Base-by-base conservation (phyloP, 2,888 invertebrate genomes). In the Drosophila anceps region DNA sequence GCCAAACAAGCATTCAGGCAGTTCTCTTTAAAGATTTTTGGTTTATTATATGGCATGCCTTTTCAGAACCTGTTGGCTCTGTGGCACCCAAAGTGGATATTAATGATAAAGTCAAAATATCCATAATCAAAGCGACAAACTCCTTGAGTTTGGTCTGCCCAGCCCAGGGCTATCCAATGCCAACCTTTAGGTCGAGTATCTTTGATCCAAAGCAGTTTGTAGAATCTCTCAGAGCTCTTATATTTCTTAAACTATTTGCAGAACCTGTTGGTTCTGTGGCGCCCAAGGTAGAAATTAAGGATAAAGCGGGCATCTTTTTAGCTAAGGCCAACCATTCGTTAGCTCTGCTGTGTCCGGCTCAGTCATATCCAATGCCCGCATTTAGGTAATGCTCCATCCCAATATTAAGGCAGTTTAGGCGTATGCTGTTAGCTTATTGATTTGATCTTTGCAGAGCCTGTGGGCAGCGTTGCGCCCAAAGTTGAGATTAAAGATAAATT, bases 211-310 rank as follows among this genome's bases (percentile, higher is more conserved):
- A n/a, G 43, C 51, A 48, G 44, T 50, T 2, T 35, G 7, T 10
- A 33, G 20, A 12, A n/a, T 41, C n/a, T n/a, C n/a, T n/a, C 7
- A 0, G 29, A n/a, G 8, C 7, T 20, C 1, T 18, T 15, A 5
- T 9, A 8, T 43, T 4, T 10, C 18, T 7, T n/a, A n/a, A 15
- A n/a, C 4, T 57, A 37, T 1, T 77, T 92, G 54, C 91, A 93
- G 93, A 93, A 90, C 94, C 94, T 6, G 93, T 94, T 71, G 94
- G 94, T 74, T 93, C 93, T 64, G 94, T 94, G 41, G 76, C 89
- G 2, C 92, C 92, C 92, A 96, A 96, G 93, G 96, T 96, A 92
- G 95, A 96, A 59, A 95, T 95, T 73, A 92, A 94, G 93, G 95
- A 96, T 93, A 90, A 91, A 63, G 93, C 60, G 18, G 86, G 90